Conservation (phyloP, 2,797 vertebrate species). For the Octomys mimax region DNA sequence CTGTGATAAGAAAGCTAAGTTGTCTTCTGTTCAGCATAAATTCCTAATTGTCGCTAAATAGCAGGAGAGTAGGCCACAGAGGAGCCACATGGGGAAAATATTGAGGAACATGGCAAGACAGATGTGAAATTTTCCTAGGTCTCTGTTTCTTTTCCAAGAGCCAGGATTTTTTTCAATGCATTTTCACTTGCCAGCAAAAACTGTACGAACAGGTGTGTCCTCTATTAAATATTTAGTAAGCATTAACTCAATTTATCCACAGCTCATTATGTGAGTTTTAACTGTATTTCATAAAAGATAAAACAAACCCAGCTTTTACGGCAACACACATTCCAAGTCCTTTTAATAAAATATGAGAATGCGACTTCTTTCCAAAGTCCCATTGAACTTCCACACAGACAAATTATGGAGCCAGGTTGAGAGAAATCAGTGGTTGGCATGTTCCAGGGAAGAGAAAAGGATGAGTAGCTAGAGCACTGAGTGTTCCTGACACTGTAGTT, state of each 20-base stretch:
- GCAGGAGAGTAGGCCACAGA: not conserved
- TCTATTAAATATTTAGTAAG: not conserved
- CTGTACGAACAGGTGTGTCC: not conserved
- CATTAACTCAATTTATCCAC: not conserved
- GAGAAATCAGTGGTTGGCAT: not conserved
- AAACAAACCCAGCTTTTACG: not conserved
- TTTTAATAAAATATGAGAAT: not conserved
- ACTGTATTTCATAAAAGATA: not conserved
- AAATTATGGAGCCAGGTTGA: not conserved
- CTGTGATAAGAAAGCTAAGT: not conserved
- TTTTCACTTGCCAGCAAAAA: not conserved
- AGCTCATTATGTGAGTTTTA: not conserved
- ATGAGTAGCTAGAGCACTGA: not conserved
- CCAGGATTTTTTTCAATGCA: not conserved
- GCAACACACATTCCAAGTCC: not conserved
- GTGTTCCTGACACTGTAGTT: not conserved
- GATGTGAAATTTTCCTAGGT: not conserved
- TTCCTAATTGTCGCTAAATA: not conserved
- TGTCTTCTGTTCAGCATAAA: not conserved
- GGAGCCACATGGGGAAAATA: not conserved
- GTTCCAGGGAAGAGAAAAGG: not conserved
- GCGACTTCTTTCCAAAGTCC: not conserved
- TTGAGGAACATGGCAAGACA: too few species aligned
- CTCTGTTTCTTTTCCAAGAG: not conserved
- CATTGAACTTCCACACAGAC: not conserved